Evolutionary conservation across 2,113 vertebrate genomes (phyloP).

Genomic region (Struthidea cinerea): DNA sequence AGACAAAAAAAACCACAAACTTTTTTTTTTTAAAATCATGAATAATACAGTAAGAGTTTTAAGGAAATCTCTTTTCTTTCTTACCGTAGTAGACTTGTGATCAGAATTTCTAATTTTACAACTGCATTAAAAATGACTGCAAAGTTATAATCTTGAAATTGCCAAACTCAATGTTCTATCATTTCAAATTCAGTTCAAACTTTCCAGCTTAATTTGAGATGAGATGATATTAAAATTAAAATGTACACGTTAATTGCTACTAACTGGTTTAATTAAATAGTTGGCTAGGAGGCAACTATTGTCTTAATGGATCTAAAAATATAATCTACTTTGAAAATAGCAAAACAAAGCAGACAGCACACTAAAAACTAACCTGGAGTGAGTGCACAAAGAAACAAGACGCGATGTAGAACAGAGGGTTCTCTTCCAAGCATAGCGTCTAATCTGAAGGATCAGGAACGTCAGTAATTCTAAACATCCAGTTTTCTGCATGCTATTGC

Average conservation of each 20-base stretch:
- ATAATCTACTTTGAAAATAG: background rate
- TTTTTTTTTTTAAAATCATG: background rate
- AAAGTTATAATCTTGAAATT: background rate
- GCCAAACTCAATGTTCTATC: background rate
- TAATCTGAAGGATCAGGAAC: background rate
- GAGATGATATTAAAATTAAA: background rate
- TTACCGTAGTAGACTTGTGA: background rate
- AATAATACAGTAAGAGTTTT: background rate
- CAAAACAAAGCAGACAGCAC: background rate
- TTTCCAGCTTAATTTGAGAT: background rate
- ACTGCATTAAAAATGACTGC: background rate
- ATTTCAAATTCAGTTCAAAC: background rate
- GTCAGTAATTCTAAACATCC: background rate
- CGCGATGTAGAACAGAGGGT: fast-evolving
- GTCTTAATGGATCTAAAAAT: background rate
- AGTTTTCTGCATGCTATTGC: background rate
- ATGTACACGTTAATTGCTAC: background rate
- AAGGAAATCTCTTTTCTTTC: background rate
- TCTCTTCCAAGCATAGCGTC: background rate
- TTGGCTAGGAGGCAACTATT: background rate
- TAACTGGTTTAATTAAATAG: background rate
- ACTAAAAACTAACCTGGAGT: background rate
- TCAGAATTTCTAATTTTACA: background rate
- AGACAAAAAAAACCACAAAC: background rate
- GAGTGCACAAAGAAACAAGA: background rate